Evolutionary conservation across 2,113 vertebrate genomes (phyloP), one percentile per base, ranked within the genome.

Genomic region (Nannobrachium achirus): DNA sequence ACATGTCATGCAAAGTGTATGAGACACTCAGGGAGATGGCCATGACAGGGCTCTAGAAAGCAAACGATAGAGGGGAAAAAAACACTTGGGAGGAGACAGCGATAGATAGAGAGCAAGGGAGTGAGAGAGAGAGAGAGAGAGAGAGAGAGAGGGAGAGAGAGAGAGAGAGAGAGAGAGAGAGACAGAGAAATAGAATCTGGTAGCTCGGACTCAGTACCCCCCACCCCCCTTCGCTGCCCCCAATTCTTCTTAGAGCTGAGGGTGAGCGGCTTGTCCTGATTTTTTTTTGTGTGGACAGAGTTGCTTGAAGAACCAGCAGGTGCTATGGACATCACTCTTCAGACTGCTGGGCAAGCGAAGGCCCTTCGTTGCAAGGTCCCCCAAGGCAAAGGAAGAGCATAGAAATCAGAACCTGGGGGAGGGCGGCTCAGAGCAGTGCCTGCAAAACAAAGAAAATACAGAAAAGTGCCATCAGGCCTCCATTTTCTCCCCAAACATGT

Each of bases 291-390:
- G 88, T 92, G 91, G 92, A 92, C 89, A 92, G 89, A 92, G 91
- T 92, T 92, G 91, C 91, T 92, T 93, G 91, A 91, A 93, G 91
- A 93, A 93, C 91, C 90, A 91, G 90, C 91, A 93, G 91, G 91
- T 91, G 90, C 88, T 91, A 90, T 92, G 91, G 88, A 92, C 92
- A 89, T 92, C 90, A 92, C 90, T 94, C 92, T 93, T 92, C 92
- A 90, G 90, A 33, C 25, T 33, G 90, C 87, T 88, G 88, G 91
- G 88, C 91, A 87, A 90, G 89, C 88, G 57, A 81, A 86, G 89
- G 83, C 92, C 88, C 91, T 83, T 87, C 67, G 79, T 90, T 88
- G 89, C 90, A 92, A 91, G 90, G 87, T 87, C 90, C 93, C 91
- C 90, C 91, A 80, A 89, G 91, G 92, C 88, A 88, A 92, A 93